Base-by-base conservation (phyloP, 2,888 invertebrate species). In the Limenitis camilla region DNA sequence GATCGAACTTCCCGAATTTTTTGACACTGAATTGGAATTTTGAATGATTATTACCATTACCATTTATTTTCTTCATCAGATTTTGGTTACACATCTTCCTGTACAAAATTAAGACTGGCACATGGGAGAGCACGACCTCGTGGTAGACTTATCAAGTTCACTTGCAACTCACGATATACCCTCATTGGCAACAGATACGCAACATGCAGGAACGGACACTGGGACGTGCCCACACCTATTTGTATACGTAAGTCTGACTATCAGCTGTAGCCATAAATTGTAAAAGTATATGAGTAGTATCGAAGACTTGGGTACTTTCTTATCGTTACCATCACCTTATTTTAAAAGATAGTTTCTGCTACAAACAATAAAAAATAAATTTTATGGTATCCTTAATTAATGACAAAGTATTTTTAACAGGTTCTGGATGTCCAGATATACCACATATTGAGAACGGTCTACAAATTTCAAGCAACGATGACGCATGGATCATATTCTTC, bases 101-200 rank as follows among this genome's bases (percentile, higher is more conserved):
- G 91, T 54, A 62, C 73, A 0, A 8, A 61, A 5, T 78, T 88
- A 1, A 67, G 60, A 5, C 53, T 91, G 7, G 62, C 65, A 1
- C 86, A 91, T 62, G 91, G 91, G 2, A 72, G 73, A 47, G 78
- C 76, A 6, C 75, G 90, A 32, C 82, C 81, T 33, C 75, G 86
- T 42, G 88, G 89, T 0, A 81, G 88, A 55, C 78, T 91, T 33
- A 87, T 89, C n/a, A 90, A 88, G 66, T 92, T 90, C 68, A 69
- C 71, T 11, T 95, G 94, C 68, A 71, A 76, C 40, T 61, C 74
- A 0, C 89, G 90, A 0, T 94, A 86, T 70, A 83, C 88, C 35
- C 78, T 94, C 32, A 88, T 92, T 0, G 95, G 95, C 0, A 91
- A 92, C 61, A 89, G 84, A 64, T 92, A 91, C 63, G 90, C 92